Evolutionary conservation across 53 echinoderm and acorn worm species (phyloP).

Genomic region (Mesocentrotus franciscanus): DNA sequence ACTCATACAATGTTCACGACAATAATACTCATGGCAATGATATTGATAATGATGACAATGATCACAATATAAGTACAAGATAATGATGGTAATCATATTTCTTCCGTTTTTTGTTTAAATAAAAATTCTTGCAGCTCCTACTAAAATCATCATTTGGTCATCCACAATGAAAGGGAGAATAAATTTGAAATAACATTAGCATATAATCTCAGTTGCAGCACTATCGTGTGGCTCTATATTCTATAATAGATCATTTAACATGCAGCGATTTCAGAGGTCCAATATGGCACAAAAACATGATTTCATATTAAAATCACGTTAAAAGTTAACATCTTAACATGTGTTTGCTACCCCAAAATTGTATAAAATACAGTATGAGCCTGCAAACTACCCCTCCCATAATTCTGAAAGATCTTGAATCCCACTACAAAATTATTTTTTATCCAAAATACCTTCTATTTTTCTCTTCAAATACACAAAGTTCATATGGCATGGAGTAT

Average conservation of each 20-base stretch:
- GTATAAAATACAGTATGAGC: too few species aligned
- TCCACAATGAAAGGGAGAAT: neutral
- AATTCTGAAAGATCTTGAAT: too few species aligned
- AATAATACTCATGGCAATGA: neutral
- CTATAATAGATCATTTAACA: neutral
- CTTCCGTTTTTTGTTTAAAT: too few species aligned
- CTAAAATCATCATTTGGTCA: neutral
- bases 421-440: neutral
- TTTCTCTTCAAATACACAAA: neutral
- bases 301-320: neutral
- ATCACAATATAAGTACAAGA: neutral
- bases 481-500: neutral
- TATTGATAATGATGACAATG: neutral
- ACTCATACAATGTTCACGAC: neutral
- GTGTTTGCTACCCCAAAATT: too few species aligned
- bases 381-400: too few species aligned
- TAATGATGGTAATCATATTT: neutral
- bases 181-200: neutral
- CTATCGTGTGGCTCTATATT: neutral
- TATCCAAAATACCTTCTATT: neutral
- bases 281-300: neutral
- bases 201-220: constrained; percentile 4
- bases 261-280: neutral
- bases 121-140: neutral
- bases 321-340: too few species aligned